Percentiles rank a stretch among this genome's conserved stretches.
Evolutionary conservation across 2,888 invertebrate species (phyloP).

Genomic region (Caenorhabditis sp.): DNA sequence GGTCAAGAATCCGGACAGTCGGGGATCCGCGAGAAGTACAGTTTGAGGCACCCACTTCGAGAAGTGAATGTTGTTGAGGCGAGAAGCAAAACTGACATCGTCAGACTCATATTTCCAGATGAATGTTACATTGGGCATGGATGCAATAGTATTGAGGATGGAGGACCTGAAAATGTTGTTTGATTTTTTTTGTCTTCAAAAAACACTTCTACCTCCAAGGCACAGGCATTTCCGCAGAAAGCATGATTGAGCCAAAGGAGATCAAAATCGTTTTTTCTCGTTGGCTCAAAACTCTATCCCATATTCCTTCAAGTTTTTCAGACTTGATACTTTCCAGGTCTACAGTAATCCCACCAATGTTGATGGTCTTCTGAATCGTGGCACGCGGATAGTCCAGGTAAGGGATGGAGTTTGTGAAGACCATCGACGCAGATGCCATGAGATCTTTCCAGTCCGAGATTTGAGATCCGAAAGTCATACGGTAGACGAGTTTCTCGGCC

Average conservation of each 20-base stretch:
- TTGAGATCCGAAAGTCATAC: conserved; percentile 6
- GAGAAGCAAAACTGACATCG: not conserved
- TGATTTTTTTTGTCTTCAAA: not conserved
- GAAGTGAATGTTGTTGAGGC: conserved; percentile 6
- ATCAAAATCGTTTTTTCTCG: conserved; percentile 29
- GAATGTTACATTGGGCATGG: conserved; percentile 53
- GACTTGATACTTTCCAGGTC: conserved; percentile 37
- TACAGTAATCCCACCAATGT: conserved; percentile 59
- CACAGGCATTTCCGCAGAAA: conserved; percentile 46
- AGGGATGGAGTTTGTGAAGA: conserved; percentile 52
- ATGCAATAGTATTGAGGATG: not conserved
- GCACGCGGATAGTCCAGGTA: conserved; percentile 65
- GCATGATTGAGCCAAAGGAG: conserved; percentile 50
- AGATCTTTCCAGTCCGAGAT: conserved; percentile 43
- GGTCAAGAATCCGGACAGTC: conserved; percentile 52
- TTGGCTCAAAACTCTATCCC: not conserved
- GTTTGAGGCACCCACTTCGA: conserved; percentile 43
- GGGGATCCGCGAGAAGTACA: conserved; percentile 23
- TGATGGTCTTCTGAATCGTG: conserved; percentile 40
- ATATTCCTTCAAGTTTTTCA: conserved; percentile 16
- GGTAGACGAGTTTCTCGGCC: conserved; percentile 25
- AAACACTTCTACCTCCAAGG: not conserved
- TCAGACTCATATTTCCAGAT: conserved; percentile 63
- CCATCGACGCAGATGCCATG: conserved; percentile 25
- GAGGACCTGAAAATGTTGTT: conserved; percentile 7